Evolutionary conservation across 2,888 invertebrate genomes (phyloP), one percentile per base, ranked within the genome.

Genomic region (Volucella bombylans): DNA sequence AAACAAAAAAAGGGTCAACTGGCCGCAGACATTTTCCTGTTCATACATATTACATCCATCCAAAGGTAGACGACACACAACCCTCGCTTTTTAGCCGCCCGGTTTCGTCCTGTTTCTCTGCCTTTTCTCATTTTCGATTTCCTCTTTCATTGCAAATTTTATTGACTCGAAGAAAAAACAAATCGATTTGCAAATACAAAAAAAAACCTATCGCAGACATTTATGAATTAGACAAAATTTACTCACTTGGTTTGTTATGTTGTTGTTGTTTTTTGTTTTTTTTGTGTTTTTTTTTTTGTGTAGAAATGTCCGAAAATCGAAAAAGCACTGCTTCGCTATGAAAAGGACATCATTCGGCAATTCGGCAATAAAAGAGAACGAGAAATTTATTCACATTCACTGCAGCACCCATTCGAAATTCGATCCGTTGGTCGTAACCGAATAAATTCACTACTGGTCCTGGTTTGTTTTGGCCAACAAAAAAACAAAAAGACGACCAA

Each of bases 401-500:
- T 47, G 54, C 39, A 69, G 50, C 76, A 67, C 68, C 45, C 62
- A 41, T 62, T 67, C 52, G 45, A 81, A 55, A 81, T 59, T 49
- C 64, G 59, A 76, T 73, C 23, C 71, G 15, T 52, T 31, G 55
- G 67, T 71, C 59, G 76, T 71, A 69, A 73, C 67, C 73, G 62
- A 67, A 74, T 80, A 73, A 73, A 82, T 72, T 78, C 82, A 74
- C 64, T 73, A 57, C 69, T 39, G 38, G 54, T 73, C 62, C 69
- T 39, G 38, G 54, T 65, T 59, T 76, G 43, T 71, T 57, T 65
- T 59, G 64, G 69, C 59, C 49, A 64, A 73, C 18, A 69, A 64
- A 31, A 68, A 18, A 64, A 73, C 18, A 69, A 64, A 31, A 68
- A 18, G 47, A 78, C 11, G 55, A 50, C 50, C 52, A 45, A 71